Base-by-base conservation (phyloP, 2,888 invertebrate genomes). In the Lochmaea capreae region DNA sequence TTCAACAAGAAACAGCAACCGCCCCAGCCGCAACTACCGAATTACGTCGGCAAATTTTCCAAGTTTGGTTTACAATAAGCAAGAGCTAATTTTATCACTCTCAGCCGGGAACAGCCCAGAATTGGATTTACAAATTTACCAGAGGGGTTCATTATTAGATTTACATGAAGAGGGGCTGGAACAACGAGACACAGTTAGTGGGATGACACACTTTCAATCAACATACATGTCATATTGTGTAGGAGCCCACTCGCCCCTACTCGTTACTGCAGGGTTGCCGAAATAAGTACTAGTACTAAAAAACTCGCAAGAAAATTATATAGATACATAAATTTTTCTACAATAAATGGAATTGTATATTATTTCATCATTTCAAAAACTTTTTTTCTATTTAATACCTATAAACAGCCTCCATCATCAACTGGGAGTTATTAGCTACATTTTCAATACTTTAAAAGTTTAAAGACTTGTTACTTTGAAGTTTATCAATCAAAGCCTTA, bases 31-130 rank as follows among this genome's bases (percentile, higher is more conserved):
- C 87, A 86, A 87, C 85, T 86, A 86, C 84, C 84, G 85, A 87
- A 87, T 87, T 87, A 87, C 84, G 85, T 83, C 83, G 85, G 86
- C 85, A 85, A 88, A 88, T 88, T 88, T 87, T 86, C 87, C 86
- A 85, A 88, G 88, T 88, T 88, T 87, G 87, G 88, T 88, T 88
- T 88, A 88, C 88, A 88, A 88, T 88, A 88, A 88, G 88, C 87
- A 85, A 85, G 84, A 84, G 85, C 86, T 88, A 88, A 88, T 88
- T 88, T 86, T 86, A 88, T 88, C 87, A 87, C 85, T 85, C 85
- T 83, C 85, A 84, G 84, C 83, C 85, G 83, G 84, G 86, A 83
- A 83, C 82, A 83, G 86, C 83, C 83, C 82, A 83, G 85, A 88
- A 88, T 88, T 87, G 86, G 87, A 88, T 88, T 88, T 87, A 85